Evolutionary conservation across 2,888 invertebrate genomes (phyloP).

Genomic region (Tenthredo scrophulariae): DNA sequence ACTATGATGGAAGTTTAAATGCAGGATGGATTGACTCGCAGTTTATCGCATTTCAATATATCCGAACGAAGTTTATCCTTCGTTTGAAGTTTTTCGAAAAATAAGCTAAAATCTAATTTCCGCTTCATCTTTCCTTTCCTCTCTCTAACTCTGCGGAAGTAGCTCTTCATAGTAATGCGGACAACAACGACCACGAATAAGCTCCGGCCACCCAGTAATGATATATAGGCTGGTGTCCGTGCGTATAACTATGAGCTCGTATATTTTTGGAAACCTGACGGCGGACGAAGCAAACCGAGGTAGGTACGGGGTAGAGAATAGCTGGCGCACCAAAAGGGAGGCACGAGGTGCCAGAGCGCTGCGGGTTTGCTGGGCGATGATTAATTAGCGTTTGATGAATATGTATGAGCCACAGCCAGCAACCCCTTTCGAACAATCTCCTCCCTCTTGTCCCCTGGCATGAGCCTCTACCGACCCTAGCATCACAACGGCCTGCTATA

Average conservation of each 20-base stretch:
- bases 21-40: conserved; percentile 19
- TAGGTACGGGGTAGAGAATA: conserved; percentile 59
- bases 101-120: not conserved
- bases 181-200: conserved; percentile 4
- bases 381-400: conserved; percentile 78
- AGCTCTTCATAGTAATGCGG: not conserved
- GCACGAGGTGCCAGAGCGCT: conserved; percentile 56
- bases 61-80: not conserved
- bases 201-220: conserved; percentile 16
- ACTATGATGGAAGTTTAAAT: conserved; percentile 21
- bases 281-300: conserved; percentile 43
- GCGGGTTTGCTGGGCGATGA: conserved; percentile 74
- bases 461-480: conserved; percentile 27
- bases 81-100: not conserved
- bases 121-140: not conserved
- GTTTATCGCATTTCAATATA: conserved; percentile 10
- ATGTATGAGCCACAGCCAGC: conserved; percentile 72
- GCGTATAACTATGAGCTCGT: conserved; percentile 33
- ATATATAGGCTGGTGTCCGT: conserved; percentile 3
- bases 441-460: conserved; percentile 49
- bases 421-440: conserved; percentile 62
- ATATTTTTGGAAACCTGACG: conserved; percentile 43
- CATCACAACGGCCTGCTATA: conserved; percentile 4
- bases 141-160: not conserved
- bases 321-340: conserved; percentile 58